Evolutionary conservation across 64 coral and sea anemone species (phyloP), one percentile per base, ranked within the genome.

Genomic region (Acropora yongei): DNA sequence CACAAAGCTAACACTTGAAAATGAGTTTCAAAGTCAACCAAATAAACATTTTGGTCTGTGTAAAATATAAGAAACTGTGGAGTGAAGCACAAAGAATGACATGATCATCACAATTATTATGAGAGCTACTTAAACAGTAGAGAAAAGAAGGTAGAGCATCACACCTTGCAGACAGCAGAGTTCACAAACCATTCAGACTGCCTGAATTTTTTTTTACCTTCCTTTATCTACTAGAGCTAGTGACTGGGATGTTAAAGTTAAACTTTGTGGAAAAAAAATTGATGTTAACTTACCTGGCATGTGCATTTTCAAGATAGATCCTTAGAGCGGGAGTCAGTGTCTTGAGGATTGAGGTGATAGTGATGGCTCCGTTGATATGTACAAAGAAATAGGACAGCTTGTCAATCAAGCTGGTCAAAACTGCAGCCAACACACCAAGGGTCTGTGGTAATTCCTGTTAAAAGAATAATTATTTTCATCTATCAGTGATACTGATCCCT

Each of bases 351-450:
- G 82, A 71, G 61, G 95, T 51, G 76, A 97, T 97, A 8, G 83
- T 41, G 4, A 17, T 2, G 13, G 92, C 40, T 72, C 95, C 95
- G 84, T 19, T 91, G 17, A 97, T 58, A 81, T 97, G 95, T 40
- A 78, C 80, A 94, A 90, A 97, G 44, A 97, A 80, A 41, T 94
- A 91, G 39, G 92, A 88, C 10, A 97, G 42, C 60, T 89, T 89
- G 67, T 97, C 92, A 68, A 94, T 84, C 49, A 97, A 76, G 13
- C 67, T 88, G 4, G 95, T 94, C 18, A 83, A 30, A 20, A 91
- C 14, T 48, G 78, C 88, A 72, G 88, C 72, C 66, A 94, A 20
- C 2, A 91, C 80, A 41, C 95, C 92, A 44, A 89, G 13, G 0
- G 79, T 78, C 79, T 90, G 87, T 17, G 30, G 18, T 4, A 81